Conservation (phyloP, 2,113 vertebrate species). For the Pao palembangensis region DNA sequence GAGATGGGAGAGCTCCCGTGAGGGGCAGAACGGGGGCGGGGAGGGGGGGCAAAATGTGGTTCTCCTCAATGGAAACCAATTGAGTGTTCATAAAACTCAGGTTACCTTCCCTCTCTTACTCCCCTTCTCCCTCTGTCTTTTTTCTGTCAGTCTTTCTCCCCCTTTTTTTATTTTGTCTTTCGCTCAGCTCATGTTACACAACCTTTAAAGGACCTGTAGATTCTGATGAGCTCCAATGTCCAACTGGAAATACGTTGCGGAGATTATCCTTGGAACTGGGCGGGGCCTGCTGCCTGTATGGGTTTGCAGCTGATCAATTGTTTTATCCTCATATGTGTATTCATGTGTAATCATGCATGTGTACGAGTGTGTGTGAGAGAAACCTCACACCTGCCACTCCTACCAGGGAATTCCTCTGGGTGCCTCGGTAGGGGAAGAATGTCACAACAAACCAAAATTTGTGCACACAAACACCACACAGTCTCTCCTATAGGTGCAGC, state of each 20-base stretch:
- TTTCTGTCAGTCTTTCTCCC: constrained; percentile 29
- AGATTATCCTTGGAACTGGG: constrained; percentile 56
- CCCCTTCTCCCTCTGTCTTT: constrained; percentile 12
- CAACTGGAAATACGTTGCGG: constrained; percentile 56
- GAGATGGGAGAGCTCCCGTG: neutral
- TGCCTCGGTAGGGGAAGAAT: constrained; percentile 66
- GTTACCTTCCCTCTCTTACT: constrained; percentile 59
- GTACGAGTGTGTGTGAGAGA: constrained; percentile 18
- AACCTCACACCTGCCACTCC: constrained; percentile 69
- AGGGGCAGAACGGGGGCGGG: neutral
- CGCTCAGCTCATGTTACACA: constrained; percentile 72
- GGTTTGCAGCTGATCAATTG: constrained; percentile 19
- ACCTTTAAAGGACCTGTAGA: constrained; percentile 66
- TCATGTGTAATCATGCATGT: constrained; percentile 3
- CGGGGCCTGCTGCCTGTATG: constrained; percentile 33
- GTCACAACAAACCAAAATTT: constrained; percentile 53
- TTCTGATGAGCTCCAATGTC: constrained; percentile 65
- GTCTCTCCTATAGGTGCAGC: neutral
- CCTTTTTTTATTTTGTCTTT: constrained; percentile 53
- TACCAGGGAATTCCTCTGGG: constrained; percentile 71
- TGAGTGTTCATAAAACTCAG: constrained; percentile 61
- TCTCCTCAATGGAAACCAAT: constrained; percentile 61
- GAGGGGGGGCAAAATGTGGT: constrained; percentile 22
- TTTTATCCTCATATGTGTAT: constrained; percentile 15
- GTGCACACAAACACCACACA: constrained; percentile 31